Evolutionary conservation across 2,113 vertebrate species (phyloP), one percentile per base, ranked within the genome.

Genomic region (Oryzias curvinotus): DNA sequence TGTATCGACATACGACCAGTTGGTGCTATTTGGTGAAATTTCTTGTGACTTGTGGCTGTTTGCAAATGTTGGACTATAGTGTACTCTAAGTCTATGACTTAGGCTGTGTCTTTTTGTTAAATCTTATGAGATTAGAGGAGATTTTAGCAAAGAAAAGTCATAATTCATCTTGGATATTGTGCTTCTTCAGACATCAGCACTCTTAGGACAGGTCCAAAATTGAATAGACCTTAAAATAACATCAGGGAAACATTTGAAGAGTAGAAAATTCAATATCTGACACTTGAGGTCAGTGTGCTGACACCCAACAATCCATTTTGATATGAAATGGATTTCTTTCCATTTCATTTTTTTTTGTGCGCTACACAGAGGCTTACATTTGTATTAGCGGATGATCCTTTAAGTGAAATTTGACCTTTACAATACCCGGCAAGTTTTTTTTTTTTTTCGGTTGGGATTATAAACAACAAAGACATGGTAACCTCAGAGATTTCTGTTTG

Each of bases 361-460:
- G 10, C 21, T 4, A 17, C 49, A 43, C 5, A 5, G 5, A 46
- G 48, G 46, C 61, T 71, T 65, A 65, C 48, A 59, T 54, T 74
- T 53, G 47, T 52, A 73, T 76, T 56, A 69, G 4, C 57, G 4
- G 7, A n/a, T 49, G n/a, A 57, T 57, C 21, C 15, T 53, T 64
- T 41, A 68, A 71, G 61, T 56, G 26, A 57, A 43, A 55, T 59
- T 76, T 78, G 68, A 76, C 67, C 56, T 70, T 77, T 58, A 48
- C 30, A 18, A 41, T 19, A 2, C 30, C 42, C 36, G 50, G 28
- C 47, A 14, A 57, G 25, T n/a, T 43, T 56, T 2, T 14, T 55
- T n/a, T n/a, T n/a, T n/a, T 42, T 56, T 2, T 14, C 55, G 42
- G 4, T 8, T 7, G 28, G 57, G 66, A 77, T 72, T 58, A 59